Evolutionary conservation across 1,140 invertebrate species (phyloP).

Genomic region (Camponotus floridanus): DNA sequence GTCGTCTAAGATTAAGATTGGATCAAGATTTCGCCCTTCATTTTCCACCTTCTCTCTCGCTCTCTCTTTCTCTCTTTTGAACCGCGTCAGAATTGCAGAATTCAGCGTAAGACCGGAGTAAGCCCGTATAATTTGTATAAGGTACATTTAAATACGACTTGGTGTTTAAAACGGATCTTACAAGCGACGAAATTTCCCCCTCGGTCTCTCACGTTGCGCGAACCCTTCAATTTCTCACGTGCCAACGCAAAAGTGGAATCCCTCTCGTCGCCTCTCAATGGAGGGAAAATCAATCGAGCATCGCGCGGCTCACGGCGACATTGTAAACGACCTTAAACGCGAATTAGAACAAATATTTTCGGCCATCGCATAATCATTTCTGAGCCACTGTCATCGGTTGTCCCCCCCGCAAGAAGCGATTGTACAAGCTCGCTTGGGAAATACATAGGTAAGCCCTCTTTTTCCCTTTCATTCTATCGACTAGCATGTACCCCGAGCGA

Average conservation of each 20-base stretch:
- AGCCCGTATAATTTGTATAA: not conserved
- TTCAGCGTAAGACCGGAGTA: slow-evolving; percentile 6
- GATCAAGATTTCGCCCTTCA: not conserved
- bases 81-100: slow-evolving; percentile 11
- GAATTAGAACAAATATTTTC: slow-evolving; percentile 7
- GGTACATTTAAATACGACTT: not conserved
- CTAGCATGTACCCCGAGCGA: slow-evolving; percentile 53
- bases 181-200: not conserved
- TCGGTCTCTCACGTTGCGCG: not conserved
- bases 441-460: slow-evolving; percentile 23
- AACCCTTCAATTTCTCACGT: slow-evolving; percentile 33
- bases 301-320: slow-evolving; percentile 30
- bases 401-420: slow-evolving; percentile 25
- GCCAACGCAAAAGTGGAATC: slow-evolving; percentile 33
- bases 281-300: slow-evolving; percentile 62
- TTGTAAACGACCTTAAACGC: slow-evolving; percentile 42
- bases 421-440: slow-evolving; percentile 19
- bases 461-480: slow-evolving; percentile 50
- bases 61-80: not conserved
- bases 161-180: slow-evolving; percentile 9
- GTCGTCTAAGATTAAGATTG: not conserved
- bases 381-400: not conserved
- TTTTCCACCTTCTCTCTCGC: not conserved
- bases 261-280: slow-evolving; percentile 39
- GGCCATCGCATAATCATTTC: not conserved